Conservation (phyloP, 2,888 invertebrate genomes). For the Harmothoe impar region DNA sequence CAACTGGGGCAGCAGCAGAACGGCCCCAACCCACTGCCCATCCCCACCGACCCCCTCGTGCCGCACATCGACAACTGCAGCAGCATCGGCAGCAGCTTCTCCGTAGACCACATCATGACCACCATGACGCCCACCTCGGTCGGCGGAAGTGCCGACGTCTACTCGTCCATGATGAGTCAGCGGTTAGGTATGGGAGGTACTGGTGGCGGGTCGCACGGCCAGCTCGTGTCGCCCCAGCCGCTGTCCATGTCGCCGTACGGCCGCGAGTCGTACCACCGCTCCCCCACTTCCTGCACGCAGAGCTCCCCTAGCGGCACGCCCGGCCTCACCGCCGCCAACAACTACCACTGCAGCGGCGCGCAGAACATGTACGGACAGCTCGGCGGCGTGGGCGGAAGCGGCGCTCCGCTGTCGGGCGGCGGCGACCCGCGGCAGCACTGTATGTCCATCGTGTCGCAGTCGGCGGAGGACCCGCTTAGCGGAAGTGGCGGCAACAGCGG, state of each 20-base stretch:
- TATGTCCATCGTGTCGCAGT: conserved; percentile 33
- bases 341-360: conserved; percentile 58
- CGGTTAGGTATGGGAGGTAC: background rate
- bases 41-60: conserved; percentile 74
- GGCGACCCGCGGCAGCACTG: conserved; percentile 47
- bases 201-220: background rate
- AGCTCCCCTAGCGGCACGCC: conserved; percentile 51
- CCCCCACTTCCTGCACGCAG: conserved; percentile 53
- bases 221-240: conserved; percentile 63
- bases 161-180: conserved; percentile 32
- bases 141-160: conserved; percentile 42
- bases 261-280: background rate
- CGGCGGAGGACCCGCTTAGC: background rate
- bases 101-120: conserved; percentile 81
- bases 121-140: conserved; percentile 60
- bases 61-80: conserved; percentile 9
- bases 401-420: background rate
- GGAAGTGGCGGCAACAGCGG: background rate
- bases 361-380: conserved; percentile 38
- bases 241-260: conserved; percentile 43
- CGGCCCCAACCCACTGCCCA: conserved; percentile 73
- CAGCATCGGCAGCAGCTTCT: conserved; percentile 70
- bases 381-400: background rate
- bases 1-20: background rate
- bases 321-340: background rate